phyloP scores from a whole-genome alignment of 2,888 invertebrate genomes.

The Tachystola acroxantha region DNA sequence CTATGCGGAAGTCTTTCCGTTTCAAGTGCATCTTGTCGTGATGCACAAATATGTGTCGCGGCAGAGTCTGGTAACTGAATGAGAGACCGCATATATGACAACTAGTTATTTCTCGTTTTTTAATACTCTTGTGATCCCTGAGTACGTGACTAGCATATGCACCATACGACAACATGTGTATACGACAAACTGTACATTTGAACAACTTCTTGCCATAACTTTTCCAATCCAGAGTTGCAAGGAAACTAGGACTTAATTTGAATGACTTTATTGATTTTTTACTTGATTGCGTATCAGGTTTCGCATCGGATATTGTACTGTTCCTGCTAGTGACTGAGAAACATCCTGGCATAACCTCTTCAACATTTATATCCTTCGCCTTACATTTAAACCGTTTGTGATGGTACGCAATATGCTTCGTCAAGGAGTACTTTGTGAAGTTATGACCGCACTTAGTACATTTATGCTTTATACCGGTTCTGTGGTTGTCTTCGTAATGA shows the following conservation, averaged over 20 bases:
- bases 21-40: constrained; percentile 8
- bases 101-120: too few relatives aligned
- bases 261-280: too few relatives aligned
- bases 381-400: neutral
- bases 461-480: neutral
- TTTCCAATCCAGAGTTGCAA: neutral
- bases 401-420: constrained; percentile 1
- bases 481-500: constrained; percentile 8
- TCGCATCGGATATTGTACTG: too few relatives aligned
- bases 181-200: neutral
- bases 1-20: constrained; percentile 6
- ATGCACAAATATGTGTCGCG: constrained; percentile 5
- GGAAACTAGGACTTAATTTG: neutral
- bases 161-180: neutral
- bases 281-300: too few relatives aligned
- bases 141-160: too few relatives aligned
- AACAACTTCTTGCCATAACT: neutral
- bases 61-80: constrained; percentile 5
- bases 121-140: too few relatives aligned
- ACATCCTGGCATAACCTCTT: too few relatives aligned
- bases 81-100: constrained; percentile 1
- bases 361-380: neutral
- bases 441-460: neutral
- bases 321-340: too few relatives aligned
- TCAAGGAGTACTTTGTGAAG: constrained; percentile 1